Evolutionary conservation across 2,113 vertebrate genomes (phyloP).

Genomic region (Tympanuchus pallidicinctus): DNA sequence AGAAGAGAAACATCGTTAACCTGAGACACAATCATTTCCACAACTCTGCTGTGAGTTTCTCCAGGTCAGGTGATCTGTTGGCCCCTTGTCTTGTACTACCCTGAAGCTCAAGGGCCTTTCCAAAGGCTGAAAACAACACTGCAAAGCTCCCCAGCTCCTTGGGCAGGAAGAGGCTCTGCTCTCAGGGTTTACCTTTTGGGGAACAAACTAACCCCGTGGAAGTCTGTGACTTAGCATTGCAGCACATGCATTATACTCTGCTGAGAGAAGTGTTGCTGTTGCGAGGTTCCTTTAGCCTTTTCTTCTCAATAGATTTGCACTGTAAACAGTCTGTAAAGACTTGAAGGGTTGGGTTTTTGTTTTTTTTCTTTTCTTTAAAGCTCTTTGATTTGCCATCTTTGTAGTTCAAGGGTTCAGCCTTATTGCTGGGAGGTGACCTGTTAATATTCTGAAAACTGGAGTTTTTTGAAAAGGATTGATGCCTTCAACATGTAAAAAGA

Average conservation of each 20-base stretch:
- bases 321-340: not conserved
- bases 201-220: not conserved
- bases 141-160: not conserved
- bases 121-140: not conserved
- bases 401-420: slow-evolving; percentile 2
- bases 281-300: not conserved
- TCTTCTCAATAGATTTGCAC: not conserved
- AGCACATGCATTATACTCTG: accelerated
- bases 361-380: not conserved
- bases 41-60: not conserved
- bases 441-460: slow-evolving; percentile 49
- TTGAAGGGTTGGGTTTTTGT: not conserved
- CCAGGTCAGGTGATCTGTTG: not conserved
- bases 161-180: accelerated
- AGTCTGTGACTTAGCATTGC: not conserved
- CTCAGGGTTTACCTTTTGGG: not conserved
- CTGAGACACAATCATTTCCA: not conserved
- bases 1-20: not conserved
- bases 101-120: not conserved
- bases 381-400: slow-evolving; percentile 13
- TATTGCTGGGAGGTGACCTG: slow-evolving; percentile 27
- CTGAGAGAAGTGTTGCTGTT: not conserved
- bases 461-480: slow-evolving; percentile 39
- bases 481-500: slow-evolving; percentile 6
- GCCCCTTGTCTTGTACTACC: not conserved